Evolutionary conservation across 2,888 invertebrate species (phyloP).

Genomic region (Drosophila mimetica): DNA sequence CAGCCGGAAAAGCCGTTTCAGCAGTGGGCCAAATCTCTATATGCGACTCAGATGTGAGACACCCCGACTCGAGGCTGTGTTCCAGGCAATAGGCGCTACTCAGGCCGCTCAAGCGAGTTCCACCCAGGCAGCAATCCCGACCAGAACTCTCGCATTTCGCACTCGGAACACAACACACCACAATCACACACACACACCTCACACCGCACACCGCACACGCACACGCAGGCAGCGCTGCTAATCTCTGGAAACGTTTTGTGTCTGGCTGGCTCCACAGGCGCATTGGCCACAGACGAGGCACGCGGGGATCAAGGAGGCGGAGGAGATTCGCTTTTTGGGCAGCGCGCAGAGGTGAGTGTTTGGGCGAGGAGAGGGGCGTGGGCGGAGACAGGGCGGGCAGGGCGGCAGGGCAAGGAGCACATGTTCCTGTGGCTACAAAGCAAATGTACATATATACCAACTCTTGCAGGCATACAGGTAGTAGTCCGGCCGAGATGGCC

Average conservation of each 20-base stretch:
- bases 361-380: neutral
- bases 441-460: too few species aligned
- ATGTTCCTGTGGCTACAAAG: too few species aligned
- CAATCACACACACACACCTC: neutral
- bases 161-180: neutral
- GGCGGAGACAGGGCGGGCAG: too few species aligned
- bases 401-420: too few species aligned
- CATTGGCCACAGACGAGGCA: conserved; percentile 13
- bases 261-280: conserved; percentile 16
- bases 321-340: conserved; percentile 17
- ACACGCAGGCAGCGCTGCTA: conserved; percentile 24
- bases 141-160: conserved; percentile 16
- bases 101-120: conserved; percentile 8
- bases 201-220: conserved; percentile 14
- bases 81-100: conserved; percentile 23
- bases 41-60: conserved; percentile 37
- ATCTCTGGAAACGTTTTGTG: conserved; percentile 24
- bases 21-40: conserved; percentile 11
- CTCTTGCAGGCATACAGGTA: conserved; percentile 25
- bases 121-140: conserved; percentile 5
- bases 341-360: conserved; percentile 22
- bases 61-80: conserved; percentile 16
- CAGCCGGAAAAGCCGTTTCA: conserved; percentile 48
- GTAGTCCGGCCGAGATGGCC: conserved; percentile 66
- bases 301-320: conserved; percentile 12